Percentiles rank a stretch among this genome's conserved stretches.
Conservation (phyloP, 2,113 vertebrate species). For the Neomonachus schauinslandi region DNA sequence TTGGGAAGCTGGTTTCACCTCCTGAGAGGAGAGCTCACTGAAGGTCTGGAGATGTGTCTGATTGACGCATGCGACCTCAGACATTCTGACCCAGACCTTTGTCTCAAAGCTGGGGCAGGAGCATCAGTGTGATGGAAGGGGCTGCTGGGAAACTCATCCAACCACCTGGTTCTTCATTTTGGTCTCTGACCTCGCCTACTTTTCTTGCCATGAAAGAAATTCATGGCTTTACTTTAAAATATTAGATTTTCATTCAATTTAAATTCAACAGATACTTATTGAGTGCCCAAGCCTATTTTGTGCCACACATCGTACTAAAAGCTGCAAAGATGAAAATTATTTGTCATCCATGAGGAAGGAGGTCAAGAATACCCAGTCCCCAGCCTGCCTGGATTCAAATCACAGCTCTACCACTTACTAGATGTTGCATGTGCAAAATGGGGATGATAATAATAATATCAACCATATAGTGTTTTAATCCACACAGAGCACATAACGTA, state of each 20-base stretch:
- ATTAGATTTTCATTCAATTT: background rate
- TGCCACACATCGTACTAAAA: background rate
- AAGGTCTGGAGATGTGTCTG: conserved; percentile 4
- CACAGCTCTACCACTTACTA: background rate
- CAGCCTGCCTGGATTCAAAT: background rate
- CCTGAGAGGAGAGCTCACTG: background rate
- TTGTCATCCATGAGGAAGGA: background rate
- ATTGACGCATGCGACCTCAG: background rate
- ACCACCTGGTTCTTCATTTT: background rate
- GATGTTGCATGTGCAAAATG: background rate
- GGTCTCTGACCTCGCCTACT: background rate
- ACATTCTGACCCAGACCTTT: background rate
- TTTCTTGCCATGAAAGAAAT: background rate
- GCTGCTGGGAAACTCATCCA: conserved; percentile 10
- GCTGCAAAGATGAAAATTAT: background rate
- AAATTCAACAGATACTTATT: background rate
- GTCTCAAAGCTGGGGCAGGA: background rate
- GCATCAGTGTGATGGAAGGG: background rate
- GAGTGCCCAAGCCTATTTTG: background rate
- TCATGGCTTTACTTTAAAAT: conserved; percentile 5
- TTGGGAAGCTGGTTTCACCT: background rate
- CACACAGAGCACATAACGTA: background rate
- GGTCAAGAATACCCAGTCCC: background rate
- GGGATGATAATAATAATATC: background rate
- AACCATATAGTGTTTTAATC: background rate